phyloP scores from a whole-genome alignment of 2,113 vertebrate genomes.

The Rutilus rutilus region DNA sequence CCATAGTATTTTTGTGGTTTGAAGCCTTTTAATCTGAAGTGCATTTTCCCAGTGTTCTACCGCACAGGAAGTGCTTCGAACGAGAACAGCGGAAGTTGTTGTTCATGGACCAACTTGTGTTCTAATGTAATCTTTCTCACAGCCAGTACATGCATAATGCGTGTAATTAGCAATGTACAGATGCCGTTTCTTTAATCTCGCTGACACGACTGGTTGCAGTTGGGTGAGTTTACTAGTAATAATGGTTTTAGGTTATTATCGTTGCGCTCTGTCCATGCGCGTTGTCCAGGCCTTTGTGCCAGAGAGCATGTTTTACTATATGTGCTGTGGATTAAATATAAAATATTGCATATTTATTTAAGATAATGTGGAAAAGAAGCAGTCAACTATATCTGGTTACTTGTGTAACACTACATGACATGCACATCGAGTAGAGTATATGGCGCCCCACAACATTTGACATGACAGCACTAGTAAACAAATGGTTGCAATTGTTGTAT shows the following conservation, averaged over 20 bases:
- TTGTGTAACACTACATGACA: background rate
- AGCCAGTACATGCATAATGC: background rate
- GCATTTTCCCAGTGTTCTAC: background rate
- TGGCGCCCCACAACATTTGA: background rate
- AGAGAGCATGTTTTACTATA: background rate
- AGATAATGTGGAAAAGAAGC: background rate
- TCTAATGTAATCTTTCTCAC: background rate
- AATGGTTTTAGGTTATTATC: background rate
- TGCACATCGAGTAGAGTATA: background rate
- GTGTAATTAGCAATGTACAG: background rate
- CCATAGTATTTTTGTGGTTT: no score
- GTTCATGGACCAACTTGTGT: background rate
- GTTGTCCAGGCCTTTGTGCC: background rate
- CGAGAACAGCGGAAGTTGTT: background rate
- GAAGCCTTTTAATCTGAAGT: constrained; percentile 11
- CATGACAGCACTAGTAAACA: constrained; percentile 7
- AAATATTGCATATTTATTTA: background rate
- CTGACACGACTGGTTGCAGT: background rate
- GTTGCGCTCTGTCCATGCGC: no score
- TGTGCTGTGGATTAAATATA: background rate
- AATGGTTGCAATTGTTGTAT: background rate
- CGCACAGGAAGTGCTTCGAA: background rate
- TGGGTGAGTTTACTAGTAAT: constrained; percentile 17
- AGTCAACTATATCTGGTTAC: background rate
- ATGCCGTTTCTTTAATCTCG: background rate